Base-by-base conservation (phyloP, 2,888 invertebrate species). In the Drosophila incognita region DNA sequence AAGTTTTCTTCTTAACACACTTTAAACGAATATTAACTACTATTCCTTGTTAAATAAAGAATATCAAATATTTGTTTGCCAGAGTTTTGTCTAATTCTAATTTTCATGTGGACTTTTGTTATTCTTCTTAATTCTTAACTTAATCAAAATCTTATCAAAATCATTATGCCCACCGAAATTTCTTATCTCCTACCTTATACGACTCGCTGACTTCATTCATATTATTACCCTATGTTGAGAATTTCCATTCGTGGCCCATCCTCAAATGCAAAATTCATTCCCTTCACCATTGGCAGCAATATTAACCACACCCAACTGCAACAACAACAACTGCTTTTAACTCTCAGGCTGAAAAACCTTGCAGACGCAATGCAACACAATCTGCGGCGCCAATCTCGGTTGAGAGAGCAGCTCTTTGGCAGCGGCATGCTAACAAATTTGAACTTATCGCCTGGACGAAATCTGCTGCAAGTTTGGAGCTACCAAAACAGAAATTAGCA, bases 401-500 rank as follows among this genome's bases (percentile, higher is more conserved):
- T 54, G 29, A 7, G 27, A 5, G 49, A 75, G 70, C 71, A 57
- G 42, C 60, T 71, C 58, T 52, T 49, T 15, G 36, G 33, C 33
- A 38, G 51, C 46, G 29, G 36, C 48, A 67, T 31, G 70, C 57
- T 42, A 65, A 57, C 70, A 82, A 84, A 27, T 82, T 84, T 46
- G 36, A 61, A 57, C 70, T 81, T 87, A 87, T 83, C 82, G 69
- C 33, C 33, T 31, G 38, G 5, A 18, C 60, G 69, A 33, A 46
- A 83, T 83, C 84, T 49, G 60, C 56, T 57, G 56, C 59, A 69
- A 68, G 57, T 73, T 57, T 42, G 40, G 57, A 57, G 40, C 57
- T 57, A 65, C 69, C 61, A 60, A 64, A 85, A 89, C 86, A 88
- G 73, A 90, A 83, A 84, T 89, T 88, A 86, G 86, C 91, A 89